Evolutionary conservation across 1,140 invertebrate species (phyloP), one percentile per base, ranked within the genome.

Genomic region (Spodoptera litura): DNA sequence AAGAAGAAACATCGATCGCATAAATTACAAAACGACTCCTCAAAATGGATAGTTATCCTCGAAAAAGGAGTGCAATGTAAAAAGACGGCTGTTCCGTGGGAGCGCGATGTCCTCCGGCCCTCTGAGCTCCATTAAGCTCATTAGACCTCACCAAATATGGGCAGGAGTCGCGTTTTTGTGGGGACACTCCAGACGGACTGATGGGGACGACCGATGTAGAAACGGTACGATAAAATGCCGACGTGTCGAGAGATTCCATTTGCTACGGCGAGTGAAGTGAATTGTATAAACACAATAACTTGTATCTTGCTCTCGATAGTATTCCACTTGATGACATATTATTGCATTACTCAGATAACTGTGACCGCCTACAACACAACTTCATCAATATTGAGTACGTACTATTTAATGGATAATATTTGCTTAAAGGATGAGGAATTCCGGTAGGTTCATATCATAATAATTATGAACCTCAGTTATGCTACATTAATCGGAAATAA

Each of bases 91-190:
- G 56, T 59, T 66, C 76, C 86, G 87, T 87, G 85, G 86, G 81
- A 83, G 72, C 75, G 62, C 59, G 66, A 52, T 66, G 76, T 78
- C 77, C 79, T 82, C 75, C 62, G 51, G 27, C 31, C 72, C 51
- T 74, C 55, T 11, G 20, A 80, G 70, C 78, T 81, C 78, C 83
- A 84, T 83, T 88, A 80, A 72, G 79, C 86, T 89, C 86, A 88
- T 89, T 89, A 89, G 84, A 71, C 59, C 44, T 59, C 75, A 62
- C 88, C 87, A 83, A 87, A 89, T 89, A 89, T 78, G 88, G 88
- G 9, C 44, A 62, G 27, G 71, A 44, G 55, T 15, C 66, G 59
- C 58, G 77, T 88, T 88, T 89, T 88, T 87, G 81, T 81, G 58
- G 49, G 49, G 72, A 75, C 58, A 25, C 72, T 62, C 20, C 8